Conservation (phyloP, 2,797 vertebrate species). For the Pangasius sanitwongsei region DNA sequence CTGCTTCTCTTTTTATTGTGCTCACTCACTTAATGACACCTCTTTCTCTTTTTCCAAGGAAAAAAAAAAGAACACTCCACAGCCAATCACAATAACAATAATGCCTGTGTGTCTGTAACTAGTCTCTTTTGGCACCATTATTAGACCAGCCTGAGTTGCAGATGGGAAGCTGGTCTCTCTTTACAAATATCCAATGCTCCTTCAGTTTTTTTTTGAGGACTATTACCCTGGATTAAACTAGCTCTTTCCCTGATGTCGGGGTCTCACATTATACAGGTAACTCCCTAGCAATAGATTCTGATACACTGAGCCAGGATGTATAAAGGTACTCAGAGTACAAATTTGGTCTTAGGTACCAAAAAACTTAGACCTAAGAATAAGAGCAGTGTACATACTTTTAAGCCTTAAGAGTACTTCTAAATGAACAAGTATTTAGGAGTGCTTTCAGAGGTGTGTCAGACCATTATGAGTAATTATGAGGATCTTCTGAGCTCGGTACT, state of each 20-base stretch:
- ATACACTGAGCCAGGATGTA: neutral
- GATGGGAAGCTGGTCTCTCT: slow-evolving; percentile 1
- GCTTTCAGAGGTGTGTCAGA: neutral
- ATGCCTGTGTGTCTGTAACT: slow-evolving; percentile 23
- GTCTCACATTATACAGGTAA: neutral
- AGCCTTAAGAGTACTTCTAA: neutral
- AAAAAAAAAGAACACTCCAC: neutral
- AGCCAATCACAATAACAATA: slow-evolving; percentile 9
- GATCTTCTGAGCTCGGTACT: neutral
- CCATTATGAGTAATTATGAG: neutral
- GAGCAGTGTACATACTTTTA: neutral
- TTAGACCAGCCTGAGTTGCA: slow-evolving; percentile 17
- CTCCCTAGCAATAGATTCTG: neutral
- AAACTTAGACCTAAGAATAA: neutral
- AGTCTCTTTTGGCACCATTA: slow-evolving; percentile 13
- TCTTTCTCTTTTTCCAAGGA: slow-evolving; percentile 1
- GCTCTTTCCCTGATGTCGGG: neutral
- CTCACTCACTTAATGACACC: slow-evolving; percentile 40
- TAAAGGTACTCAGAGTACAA: neutral
- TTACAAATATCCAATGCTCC: slow-evolving; percentile 8
- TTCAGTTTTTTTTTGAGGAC: neutral
- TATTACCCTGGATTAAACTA: neutral
- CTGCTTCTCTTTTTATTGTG: slow-evolving; percentile 31
- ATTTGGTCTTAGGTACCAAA: neutral
- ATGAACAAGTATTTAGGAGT: slow-evolving; percentile 8